These are phyloP conservation scores for Manis javanica DNA, from an alignment of 2,797 vertebrate species.

Conservation along the genomic window DNA sequence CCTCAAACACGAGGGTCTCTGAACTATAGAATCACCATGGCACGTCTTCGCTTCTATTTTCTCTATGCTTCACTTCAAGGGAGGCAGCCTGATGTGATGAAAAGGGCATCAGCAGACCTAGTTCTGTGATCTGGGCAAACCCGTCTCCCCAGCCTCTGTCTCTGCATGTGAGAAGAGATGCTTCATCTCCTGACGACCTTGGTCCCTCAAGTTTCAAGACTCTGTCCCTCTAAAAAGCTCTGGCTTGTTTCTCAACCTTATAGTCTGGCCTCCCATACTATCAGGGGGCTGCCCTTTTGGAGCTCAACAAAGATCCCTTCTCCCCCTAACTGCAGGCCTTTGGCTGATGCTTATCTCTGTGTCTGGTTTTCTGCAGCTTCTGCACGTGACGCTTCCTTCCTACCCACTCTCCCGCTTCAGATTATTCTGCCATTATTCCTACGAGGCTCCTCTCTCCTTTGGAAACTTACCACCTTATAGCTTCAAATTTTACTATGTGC, in stretches of 20 bases:
- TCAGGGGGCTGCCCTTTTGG: neutral
- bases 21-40: neutral
- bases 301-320: neutral
- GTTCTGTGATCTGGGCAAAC: neutral
- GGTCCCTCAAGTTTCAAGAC: neutral
- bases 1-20: neutral
- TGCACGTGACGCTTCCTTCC: fast-evolving
- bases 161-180: neutral
- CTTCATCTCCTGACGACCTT: neutral
- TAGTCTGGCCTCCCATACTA: neutral
- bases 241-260: neutral
- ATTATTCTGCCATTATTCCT: neutral
- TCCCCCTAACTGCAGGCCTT: neutral
- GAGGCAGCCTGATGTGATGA: neutral
- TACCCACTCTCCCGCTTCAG: neutral
- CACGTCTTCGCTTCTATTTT: neutral
- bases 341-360: neutral
- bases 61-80: neutral
- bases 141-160: neutral
- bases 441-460: neutral
- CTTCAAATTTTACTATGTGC: neutral
- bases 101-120: neutral
- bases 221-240: neutral
- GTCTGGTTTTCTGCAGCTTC: fast-evolving
- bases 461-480: neutral